Conservation (phyloP, 2,797 vertebrate genomes). For the Cossypha caffra region DNA sequence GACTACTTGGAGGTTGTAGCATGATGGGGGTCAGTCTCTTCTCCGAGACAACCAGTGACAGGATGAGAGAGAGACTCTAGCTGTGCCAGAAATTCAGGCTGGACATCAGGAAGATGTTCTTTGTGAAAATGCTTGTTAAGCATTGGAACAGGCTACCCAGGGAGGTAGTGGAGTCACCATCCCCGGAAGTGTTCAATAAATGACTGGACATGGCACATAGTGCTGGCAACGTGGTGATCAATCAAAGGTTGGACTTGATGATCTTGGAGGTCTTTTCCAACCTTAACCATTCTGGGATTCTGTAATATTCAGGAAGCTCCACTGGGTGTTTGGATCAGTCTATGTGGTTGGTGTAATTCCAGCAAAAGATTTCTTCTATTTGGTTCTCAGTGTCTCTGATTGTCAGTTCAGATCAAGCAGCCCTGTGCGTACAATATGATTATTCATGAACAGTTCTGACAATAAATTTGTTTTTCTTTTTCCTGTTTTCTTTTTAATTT, state of each 20-base stretch:
- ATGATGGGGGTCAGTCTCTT: background rate
- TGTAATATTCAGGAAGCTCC: background rate
- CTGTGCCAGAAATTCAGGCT: background rate
- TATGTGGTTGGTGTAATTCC: background rate
- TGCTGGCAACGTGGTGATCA: too few species aligned
- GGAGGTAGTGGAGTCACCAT: background rate
- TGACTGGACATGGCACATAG: background rate
- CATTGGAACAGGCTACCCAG: background rate
- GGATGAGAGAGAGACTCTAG: background rate
- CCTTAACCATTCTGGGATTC: background rate
- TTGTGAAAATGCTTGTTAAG: background rate
- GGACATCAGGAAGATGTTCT: background rate
- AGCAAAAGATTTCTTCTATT: background rate
- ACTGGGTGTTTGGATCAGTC: background rate
- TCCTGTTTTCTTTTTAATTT: background rate
- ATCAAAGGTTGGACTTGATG: background rate
- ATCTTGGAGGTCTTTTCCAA: background rate
- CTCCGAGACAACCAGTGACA: background rate
- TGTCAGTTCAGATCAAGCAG: background rate
- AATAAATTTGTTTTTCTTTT: background rate
- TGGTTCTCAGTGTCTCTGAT: background rate
- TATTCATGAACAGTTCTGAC: background rate
- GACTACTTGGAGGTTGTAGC: background rate
- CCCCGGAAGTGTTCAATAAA: background rate
- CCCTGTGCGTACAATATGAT: background rate